Conservation (phyloP, 2,888 invertebrate species). For the Volucella inanis region DNA sequence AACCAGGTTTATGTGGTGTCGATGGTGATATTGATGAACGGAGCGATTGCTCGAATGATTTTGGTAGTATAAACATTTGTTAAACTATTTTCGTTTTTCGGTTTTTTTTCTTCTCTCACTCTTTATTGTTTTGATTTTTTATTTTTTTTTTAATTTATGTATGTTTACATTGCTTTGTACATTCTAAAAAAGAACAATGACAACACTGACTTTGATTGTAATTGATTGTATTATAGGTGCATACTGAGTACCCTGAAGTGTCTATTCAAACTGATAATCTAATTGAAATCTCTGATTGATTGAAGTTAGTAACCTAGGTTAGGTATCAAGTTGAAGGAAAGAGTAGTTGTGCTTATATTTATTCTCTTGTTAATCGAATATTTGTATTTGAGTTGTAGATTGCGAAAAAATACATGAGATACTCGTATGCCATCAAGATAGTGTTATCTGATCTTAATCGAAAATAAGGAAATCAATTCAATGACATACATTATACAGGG, state of each 20-base stretch:
- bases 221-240: background rate
- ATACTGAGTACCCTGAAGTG: slow-evolving; percentile 29
- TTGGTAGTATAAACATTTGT: slow-evolving; percentile 81
- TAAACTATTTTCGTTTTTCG: slow-evolving; percentile 59
- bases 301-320: slow-evolving; percentile 27
- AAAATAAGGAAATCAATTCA: slow-evolving; percentile 25
- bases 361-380: background rate
- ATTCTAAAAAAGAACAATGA: slow-evolving; percentile 17
- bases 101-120: slow-evolving; percentile 39
- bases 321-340: slow-evolving; percentile 13
- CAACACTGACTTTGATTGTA: background rate
- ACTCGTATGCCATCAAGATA: slow-evolving; percentile 14
- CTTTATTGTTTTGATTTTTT: slow-evolving; percentile 8
- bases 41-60: slow-evolving; percentile 82
- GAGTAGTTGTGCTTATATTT: slow-evolving; percentile 11
- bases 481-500: background rate
- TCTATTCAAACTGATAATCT: slow-evolving; percentile 24
- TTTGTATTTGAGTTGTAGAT: background rate
- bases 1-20: slow-evolving; percentile 80
- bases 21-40: slow-evolving; percentile 79
- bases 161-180: slow-evolving; percentile 57
- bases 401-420: background rate
- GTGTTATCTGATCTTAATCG: slow-evolving; percentile 34
- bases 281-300: background rate
- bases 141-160: background rate